Conservation (phyloP, 2,888 invertebrate genomes). For the Ophioninae sp. region DNA sequence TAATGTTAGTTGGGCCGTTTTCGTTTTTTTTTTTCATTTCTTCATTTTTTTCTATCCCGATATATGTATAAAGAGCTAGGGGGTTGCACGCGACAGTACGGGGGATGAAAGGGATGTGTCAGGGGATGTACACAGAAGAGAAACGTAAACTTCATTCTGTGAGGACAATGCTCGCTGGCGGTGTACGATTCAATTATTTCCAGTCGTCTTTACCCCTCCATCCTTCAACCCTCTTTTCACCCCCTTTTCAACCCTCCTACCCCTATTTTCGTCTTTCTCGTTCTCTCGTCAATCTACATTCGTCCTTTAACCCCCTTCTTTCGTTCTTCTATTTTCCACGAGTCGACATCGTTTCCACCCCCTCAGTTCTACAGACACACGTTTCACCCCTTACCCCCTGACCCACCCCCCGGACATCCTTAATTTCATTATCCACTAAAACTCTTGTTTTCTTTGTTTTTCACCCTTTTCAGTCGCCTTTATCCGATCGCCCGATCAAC, state of each 20-base stretch:
- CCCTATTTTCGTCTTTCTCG: background rate
- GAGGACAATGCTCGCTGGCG: constrained; percentile 74
- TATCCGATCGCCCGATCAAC: constrained; percentile 44
- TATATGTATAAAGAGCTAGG: constrained; percentile 2
- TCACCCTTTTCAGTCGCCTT: constrained; percentile 44
- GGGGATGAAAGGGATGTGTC: constrained; percentile 52
- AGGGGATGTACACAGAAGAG: constrained; percentile 65
- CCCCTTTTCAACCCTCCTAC: background rate
- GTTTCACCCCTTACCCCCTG: constrained; percentile 58
- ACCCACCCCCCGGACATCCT: constrained; percentile 65
- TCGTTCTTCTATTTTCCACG: constrained; percentile 40
- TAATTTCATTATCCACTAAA: constrained; percentile 74
- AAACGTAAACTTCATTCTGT: constrained; percentile 77
- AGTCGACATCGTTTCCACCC: constrained; percentile 44
- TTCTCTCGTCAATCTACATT: background rate
- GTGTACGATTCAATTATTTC: constrained; percentile 78
- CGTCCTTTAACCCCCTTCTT: constrained; percentile 17
- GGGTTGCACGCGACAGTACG: constrained; percentile 26
- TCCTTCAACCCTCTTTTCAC: constrained; percentile 34
- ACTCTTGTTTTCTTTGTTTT: constrained; percentile 57
- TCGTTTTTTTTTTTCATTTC: background rate
- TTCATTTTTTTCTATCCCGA: background rate
- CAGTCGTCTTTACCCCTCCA: constrained; percentile 62
- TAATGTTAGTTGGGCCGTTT: background rate
- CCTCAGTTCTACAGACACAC: constrained; percentile 56